Evolutionary conservation across 1,140 invertebrate genomes (phyloP).

Genomic region (Cherax destructor): DNA sequence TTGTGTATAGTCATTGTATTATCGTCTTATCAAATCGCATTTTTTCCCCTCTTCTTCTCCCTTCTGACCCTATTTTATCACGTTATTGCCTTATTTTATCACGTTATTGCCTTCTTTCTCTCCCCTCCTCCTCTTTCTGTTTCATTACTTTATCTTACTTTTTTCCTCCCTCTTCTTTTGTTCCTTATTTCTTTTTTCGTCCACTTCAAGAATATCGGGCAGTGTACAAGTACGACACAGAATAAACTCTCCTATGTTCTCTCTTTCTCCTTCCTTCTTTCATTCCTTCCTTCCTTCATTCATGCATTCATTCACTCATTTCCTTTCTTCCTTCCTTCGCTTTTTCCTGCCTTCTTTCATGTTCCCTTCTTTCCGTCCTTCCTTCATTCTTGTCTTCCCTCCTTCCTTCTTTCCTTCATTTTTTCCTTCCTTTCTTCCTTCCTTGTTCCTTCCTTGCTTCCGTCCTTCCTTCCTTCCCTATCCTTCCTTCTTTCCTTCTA

Average conservation of each 20-base stretch:
- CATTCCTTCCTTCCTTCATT: not conserved
- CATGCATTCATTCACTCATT: too few species aligned
- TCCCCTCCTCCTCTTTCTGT: not conserved
- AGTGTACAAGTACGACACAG: not conserved
- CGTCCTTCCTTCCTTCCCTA: too few species aligned
- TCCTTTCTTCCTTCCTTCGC: not conserved
- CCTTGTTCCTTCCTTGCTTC: too few species aligned
- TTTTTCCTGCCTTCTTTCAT: not conserved
- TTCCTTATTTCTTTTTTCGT: not conserved
- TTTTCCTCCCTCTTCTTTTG: not conserved
- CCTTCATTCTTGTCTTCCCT: not conserved
- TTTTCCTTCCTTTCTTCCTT: too few species aligned
- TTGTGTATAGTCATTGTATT: too few species aligned
- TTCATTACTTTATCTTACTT: not conserved
- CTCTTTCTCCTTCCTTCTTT: too few species aligned
- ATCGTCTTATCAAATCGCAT: too few species aligned
- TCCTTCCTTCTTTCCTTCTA: too few species aligned
- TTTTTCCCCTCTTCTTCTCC: too few species aligned
- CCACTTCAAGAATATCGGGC: not conserved
- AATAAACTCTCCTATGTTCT: not conserved
- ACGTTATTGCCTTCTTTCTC: too few species aligned
- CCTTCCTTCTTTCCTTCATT: not conserved
- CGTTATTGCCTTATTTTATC: too few species aligned
- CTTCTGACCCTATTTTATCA: too few species aligned
- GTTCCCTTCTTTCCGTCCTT: not conserved